These are phyloP conservation scores for Condylostylus longicornis DNA, from an alignment of 1,140 invertebrate species.

Conservation along the genomic window DNA sequence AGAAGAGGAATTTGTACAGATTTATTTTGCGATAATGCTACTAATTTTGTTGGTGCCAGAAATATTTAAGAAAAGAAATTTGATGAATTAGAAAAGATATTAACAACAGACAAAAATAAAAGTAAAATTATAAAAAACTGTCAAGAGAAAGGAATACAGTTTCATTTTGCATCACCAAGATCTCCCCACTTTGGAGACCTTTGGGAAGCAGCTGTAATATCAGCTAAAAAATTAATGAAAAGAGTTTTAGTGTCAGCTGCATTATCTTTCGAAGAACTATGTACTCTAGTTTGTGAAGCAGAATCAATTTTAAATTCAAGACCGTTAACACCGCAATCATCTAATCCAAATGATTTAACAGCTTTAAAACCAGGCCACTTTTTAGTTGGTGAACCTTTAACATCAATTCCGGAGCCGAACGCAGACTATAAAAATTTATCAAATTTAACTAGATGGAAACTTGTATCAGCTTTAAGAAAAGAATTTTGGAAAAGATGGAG, in stretches of 20 bases:
- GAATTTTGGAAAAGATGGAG: constrained; percentile 18
- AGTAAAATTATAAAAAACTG: background rate
- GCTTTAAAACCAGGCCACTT: constrained; percentile 25
- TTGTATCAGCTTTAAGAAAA: constrained; percentile 5
- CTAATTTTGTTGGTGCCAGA: constrained; percentile 15
- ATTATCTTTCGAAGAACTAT: constrained; percentile 13
- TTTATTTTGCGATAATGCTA: constrained; percentile 22
- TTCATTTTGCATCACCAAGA: constrained; percentile 13
- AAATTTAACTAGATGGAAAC: background rate
- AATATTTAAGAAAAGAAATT: constrained; percentile 7
- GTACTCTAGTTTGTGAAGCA: constrained; percentile 10
- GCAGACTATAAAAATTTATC: too few species aligned
- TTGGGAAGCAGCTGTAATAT: constrained; percentile 19
- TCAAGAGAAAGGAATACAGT: constrained; percentile 11
- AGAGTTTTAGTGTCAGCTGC: constrained; percentile 7
- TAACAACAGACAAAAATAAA: background rate
- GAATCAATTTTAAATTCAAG: constrained; percentile 18
- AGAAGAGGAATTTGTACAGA: constrained; percentile 6
- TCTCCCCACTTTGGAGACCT: constrained; percentile 20
- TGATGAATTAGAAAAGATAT: background rate
- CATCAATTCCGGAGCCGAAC: constrained; percentile 9
- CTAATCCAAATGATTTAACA: constrained; percentile 14
- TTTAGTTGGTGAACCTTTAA: constrained; percentile 19
- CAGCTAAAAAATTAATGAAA: constrained; percentile 16
- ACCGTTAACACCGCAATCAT: constrained; percentile 13